phyloP scores from a whole-genome alignment of 2,797 vertebrate species.

The Clamator glandarius region DNA sequence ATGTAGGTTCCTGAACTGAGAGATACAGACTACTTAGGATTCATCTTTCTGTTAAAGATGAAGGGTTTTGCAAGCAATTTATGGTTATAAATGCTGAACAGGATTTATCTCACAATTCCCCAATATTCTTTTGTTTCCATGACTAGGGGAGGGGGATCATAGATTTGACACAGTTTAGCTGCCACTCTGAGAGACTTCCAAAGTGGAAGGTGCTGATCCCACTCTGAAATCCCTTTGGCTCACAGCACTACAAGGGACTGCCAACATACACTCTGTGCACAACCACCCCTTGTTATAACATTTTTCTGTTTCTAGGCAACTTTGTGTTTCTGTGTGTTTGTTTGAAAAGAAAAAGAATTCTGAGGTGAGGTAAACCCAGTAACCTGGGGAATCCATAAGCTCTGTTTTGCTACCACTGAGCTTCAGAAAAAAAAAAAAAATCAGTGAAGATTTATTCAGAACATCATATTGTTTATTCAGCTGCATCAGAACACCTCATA shows the following conservation, averaged over 20 bases:
- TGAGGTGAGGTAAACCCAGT: background rate
- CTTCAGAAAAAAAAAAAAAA: background rate
- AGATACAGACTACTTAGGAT: background rate
- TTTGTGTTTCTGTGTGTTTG: background rate
- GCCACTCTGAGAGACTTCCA: background rate
- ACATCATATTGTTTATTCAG: background rate
- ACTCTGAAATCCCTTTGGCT: constrained; percentile 15
- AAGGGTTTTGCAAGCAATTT: background rate
- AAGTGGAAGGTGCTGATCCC: background rate
- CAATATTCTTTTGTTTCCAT: background rate
- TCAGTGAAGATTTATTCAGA: background rate
- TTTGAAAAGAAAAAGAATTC: background rate
- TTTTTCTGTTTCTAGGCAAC: background rate
- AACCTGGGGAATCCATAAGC: background rate
- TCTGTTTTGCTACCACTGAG: background rate
- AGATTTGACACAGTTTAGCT: background rate
- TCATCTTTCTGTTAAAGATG: background rate
- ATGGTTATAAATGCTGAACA: background rate
- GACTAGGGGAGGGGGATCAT: background rate
- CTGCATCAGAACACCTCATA: background rate
- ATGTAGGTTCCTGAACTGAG: background rate
- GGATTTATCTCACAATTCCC: background rate
- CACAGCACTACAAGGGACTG: background rate
- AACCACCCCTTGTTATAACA: background rate
- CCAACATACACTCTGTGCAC: background rate